These are phyloP conservation scores for Galerucella pusilla DNA, from an alignment of 2,888 invertebrate genomes.

Conservation along the genomic window DNA sequence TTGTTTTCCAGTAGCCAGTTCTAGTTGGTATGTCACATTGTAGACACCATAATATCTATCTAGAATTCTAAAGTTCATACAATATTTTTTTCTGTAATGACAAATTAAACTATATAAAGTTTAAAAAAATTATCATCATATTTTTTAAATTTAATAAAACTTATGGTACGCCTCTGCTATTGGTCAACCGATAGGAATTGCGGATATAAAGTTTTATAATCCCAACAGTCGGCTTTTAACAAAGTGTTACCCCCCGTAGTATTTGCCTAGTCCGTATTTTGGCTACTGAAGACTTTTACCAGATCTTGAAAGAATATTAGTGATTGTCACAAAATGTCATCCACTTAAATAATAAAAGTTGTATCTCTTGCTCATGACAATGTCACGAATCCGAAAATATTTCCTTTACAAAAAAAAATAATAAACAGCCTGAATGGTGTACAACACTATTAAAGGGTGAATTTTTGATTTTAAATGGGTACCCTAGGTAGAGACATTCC, in stretches of 20 bases:
- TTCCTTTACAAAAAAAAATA: conserved; percentile 19
- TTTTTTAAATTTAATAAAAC: too few relatives aligned
- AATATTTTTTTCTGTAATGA: too few relatives aligned
- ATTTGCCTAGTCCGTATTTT: conserved; percentile 36
- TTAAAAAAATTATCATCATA: too few relatives aligned
- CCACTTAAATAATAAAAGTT: conserved; percentile 44
- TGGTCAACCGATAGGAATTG: neutral
- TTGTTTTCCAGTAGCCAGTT: too few relatives aligned
- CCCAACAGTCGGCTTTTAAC: conserved; percentile 30
- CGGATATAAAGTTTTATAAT: conserved; percentile 31
- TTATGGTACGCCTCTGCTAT: conserved; percentile 12
- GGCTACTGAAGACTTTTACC: conserved; percentile 39
- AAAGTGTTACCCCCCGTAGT: conserved; percentile 33
- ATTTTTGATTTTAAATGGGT: neutral
- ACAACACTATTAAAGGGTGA: conserved; percentile 11
- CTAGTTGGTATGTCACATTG: too few relatives aligned
- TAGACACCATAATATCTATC: too few relatives aligned
- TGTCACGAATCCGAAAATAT: conserved; percentile 27
- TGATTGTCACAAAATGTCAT: conserved; percentile 39
- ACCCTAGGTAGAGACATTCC: neutral
- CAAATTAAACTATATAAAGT: too few relatives aligned
- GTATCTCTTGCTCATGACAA: conserved; percentile 17
- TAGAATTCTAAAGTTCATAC: too few relatives aligned
- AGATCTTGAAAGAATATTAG: conserved; percentile 39
- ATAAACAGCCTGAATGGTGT: conserved; percentile 1